Evolutionary conservation across 2,797 vertebrate genomes (phyloP), one percentile per base, ranked within the genome.

Genomic region (Pipistrellus nathusii): DNA sequence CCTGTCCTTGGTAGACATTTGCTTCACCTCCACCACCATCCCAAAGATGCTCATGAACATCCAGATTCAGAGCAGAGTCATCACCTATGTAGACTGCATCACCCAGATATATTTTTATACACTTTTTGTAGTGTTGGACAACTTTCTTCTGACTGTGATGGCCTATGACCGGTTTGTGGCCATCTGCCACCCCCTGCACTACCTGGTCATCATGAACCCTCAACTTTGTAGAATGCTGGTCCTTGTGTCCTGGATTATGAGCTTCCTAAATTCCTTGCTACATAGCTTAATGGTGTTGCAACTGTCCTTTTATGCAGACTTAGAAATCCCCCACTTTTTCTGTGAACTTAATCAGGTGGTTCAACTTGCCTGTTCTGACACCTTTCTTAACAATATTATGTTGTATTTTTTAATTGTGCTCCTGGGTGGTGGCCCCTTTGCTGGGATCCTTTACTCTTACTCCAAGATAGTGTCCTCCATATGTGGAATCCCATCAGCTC

Each of bases 81-180:
- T 76, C 30, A 53, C 30, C 18, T 76, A 53, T 23, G 18, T 2
- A 32, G 73, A 46, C 1, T 76, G 73, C 46, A 51, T 76, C 46
- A 25, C 64, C 0, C 97, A 97, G 86, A 94, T 97, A 55, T 95
- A 68, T 55, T 87, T 96, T 82, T 97, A 93, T 5, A 53, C 96
- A 38, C 75, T 93, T 6, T 88, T 97, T 68, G 85, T 57, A 12
- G 25, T 59, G 25, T 13, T 59, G 25, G 57, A 59, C 57, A 27
- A 14, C 57, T 59, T 59, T 30, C 12, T 14, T 25, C 25, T 59
- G 11, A 59, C 57, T 13, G 57, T 59, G 4, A 59, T 59, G 57
- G 57, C 57, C 57, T 59, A 59, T 59, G 57, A 59, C 57, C 25
- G 57, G 11, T 59, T 59, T 27, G 57, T 59, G 25, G 57, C 57